Evolutionary conservation across 2,113 vertebrate species (phyloP).

Genomic region (Chlamydotis undulata): DNA sequence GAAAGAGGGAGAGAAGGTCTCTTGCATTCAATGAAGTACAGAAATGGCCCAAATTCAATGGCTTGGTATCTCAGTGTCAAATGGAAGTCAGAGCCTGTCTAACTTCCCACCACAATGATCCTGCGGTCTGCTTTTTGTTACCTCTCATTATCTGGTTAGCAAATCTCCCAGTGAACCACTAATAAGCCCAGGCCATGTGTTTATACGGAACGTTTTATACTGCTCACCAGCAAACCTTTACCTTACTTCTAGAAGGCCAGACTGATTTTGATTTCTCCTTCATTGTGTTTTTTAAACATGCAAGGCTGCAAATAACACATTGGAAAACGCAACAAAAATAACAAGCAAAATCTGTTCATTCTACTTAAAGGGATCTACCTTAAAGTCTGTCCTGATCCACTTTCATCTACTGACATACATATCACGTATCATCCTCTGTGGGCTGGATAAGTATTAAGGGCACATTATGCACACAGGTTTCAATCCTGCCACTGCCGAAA

Average conservation of each 20-base stretch:
- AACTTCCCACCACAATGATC: background rate
- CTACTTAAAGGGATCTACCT: background rate
- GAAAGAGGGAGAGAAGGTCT: background rate
- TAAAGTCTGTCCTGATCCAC: background rate
- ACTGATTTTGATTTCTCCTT: background rate
- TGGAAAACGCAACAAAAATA: background rate
- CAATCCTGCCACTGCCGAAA: background rate
- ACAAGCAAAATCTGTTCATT: background rate
- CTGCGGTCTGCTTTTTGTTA: background rate
- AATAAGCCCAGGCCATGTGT: background rate
- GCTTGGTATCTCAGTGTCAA: background rate
- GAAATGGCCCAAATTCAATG: conserved; percentile 2
- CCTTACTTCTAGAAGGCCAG: background rate
- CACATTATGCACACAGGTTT: background rate
- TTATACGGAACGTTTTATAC: background rate
- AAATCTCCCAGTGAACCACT: background rate
- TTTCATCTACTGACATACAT: background rate
- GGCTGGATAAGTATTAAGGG: background rate
- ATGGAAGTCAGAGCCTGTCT: background rate
- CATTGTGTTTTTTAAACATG: background rate
- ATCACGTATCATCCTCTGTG: background rate
- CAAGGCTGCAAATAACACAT: background rate
- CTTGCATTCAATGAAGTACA: background rate
- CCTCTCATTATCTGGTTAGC: background rate
- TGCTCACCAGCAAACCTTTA: background rate